These are phyloP conservation scores for Neopipo cinnamomea DNA, from an alignment of 2,113 vertebrate species.

Conservation along the genomic window DNA sequence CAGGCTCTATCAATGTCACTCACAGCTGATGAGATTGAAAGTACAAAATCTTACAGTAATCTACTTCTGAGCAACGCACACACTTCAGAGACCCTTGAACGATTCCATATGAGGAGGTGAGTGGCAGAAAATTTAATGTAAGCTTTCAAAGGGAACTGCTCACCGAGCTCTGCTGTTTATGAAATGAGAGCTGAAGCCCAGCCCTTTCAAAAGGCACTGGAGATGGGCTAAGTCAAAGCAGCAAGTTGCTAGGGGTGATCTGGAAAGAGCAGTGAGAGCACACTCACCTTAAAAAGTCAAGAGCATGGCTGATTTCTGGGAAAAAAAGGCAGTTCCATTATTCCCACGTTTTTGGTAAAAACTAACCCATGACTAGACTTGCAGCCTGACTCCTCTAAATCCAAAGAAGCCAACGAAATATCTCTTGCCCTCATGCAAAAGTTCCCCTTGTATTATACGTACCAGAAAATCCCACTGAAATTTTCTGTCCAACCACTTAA, in stretches of 20 bases:
- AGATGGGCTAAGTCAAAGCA: neutral
- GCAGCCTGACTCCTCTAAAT: neutral
- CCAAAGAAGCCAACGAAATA: neutral
- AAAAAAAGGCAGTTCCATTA: neutral
- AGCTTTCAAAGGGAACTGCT: conserved; percentile 71
- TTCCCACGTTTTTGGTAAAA: neutral
- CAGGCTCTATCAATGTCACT: conserved; percentile 30
- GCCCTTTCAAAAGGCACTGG: conserved; percentile 1
- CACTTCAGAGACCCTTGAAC: conserved; percentile 58
- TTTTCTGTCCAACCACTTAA: neutral
- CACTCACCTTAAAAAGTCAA: neutral
- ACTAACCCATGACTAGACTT: neutral
- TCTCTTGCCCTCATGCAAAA: neutral
- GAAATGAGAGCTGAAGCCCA: conserved; percentile 40
- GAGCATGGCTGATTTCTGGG: neutral
- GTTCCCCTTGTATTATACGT: neutral
- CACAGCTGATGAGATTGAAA: conserved; percentile 45
- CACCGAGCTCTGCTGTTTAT: conserved; percentile 42
- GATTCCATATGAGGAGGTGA: conserved; percentile 69
- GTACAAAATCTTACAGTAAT: conserved; percentile 60
- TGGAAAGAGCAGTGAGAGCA: neutral
- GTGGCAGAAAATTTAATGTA: conserved; percentile 67
- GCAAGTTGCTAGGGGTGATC: neutral
- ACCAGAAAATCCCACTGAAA: neutral
- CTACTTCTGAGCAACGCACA: conserved; percentile 46